These are phyloP conservation scores for Hylyphantes graminicola DNA, from an alignment of 1,140 invertebrate species.

Conservation along the genomic window DNA sequence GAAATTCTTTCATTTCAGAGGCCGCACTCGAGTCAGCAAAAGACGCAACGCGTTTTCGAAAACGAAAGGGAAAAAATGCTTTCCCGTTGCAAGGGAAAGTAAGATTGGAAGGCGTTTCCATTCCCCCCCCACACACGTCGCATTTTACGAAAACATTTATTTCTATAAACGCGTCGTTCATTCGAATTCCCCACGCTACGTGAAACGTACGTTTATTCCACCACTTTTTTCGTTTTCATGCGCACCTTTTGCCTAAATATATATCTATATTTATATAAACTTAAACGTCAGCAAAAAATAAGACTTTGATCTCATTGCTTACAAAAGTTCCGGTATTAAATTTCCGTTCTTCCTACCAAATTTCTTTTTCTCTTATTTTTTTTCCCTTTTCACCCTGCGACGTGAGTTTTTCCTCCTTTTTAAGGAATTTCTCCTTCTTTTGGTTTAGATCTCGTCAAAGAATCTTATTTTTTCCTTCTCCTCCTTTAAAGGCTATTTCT, in stretches of 20 bases:
- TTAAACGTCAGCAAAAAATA: conserved; percentile 57
- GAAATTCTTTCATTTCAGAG: too few species aligned
- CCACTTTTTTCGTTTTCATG: conserved; percentile 20
- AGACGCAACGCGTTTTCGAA: too few species aligned
- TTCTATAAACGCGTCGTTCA: conserved; percentile 25
- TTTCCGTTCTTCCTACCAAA: conserved; percentile 33
- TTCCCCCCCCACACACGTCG: not conserved
- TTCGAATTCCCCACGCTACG: not conserved
- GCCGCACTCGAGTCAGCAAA: too few species aligned
- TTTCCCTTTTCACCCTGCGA: conserved; percentile 20
- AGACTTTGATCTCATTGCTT: conserved; percentile 56
- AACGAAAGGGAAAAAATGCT: too few species aligned
- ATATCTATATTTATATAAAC: conserved; percentile 59
- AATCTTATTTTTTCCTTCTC: conserved; percentile 21
- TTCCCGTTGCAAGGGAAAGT: not conserved
- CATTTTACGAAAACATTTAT: conserved; percentile 56
- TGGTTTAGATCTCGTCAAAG: conserved; percentile 31
- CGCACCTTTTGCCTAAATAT: conserved; percentile 20
- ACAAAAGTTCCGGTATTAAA: conserved; percentile 60
- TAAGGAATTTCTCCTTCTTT: conserved; percentile 17
- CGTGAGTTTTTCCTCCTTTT: conserved; percentile 30
- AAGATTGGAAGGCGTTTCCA: not conserved
- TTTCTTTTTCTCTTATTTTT: conserved; percentile 1
- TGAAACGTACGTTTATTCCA: conserved; percentile 8
- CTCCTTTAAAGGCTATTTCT: conserved; percentile 14